Evolutionary conservation across 2,113 vertebrate species (phyloP).

Genomic region (Leucopsar rothschildi): DNA sequence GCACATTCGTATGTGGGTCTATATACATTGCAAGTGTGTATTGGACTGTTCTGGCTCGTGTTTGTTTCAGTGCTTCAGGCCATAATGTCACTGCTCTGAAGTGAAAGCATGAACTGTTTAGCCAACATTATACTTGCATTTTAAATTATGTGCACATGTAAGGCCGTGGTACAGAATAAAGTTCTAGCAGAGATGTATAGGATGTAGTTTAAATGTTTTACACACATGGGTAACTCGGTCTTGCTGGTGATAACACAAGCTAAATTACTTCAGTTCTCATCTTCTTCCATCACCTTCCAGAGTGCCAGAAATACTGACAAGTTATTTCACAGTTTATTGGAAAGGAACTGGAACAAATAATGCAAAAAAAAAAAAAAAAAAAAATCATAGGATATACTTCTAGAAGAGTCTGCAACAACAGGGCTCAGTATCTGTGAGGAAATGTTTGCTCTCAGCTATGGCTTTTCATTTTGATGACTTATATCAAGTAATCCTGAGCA

Average conservation of each 20-base stretch:
- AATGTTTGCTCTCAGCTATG: neutral
- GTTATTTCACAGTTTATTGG: constrained; percentile 35
- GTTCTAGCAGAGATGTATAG: neutral
- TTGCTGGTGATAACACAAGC: neutral
- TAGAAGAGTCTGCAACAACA: neutral
- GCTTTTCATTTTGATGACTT: neutral
- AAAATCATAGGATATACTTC: neutral
- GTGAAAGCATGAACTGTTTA: neutral
- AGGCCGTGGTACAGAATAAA: neutral
- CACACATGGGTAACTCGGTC: accelerated
- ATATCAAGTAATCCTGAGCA: neutral
- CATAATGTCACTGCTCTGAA: neutral
- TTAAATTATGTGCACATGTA: neutral
- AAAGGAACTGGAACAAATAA: neutral
- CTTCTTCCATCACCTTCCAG: neutral
- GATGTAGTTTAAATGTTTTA: neutral
- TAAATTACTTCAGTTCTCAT: neutral
- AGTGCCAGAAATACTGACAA: neutral
- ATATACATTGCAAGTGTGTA: neutral
- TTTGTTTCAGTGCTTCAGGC: neutral
- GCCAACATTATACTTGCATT: neutral
- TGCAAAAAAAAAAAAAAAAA: neutral
- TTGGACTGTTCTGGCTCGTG: neutral
- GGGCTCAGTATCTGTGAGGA: neutral
- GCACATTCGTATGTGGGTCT: neutral